Conservation (phyloP, 2,888 invertebrate species). For the Meloe dianella region DNA sequence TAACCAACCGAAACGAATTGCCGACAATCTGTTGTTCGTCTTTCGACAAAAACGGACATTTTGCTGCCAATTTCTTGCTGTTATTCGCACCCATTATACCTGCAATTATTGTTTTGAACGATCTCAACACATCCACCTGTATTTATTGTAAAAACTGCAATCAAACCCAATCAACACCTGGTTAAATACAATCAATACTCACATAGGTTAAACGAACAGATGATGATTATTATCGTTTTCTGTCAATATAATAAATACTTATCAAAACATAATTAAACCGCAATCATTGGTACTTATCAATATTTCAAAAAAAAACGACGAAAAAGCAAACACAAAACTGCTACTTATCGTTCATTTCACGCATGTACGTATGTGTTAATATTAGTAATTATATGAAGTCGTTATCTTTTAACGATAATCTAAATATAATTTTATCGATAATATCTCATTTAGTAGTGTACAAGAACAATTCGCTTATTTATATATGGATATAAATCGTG, state of each 20-base stretch:
- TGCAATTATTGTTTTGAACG: not conserved
- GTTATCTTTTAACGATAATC: conserved; percentile 17
- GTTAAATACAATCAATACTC: conserved; percentile 24
- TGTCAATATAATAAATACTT: conserved; percentile 7
- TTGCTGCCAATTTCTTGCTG: conserved; percentile 70
- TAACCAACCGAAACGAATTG: conserved; percentile 67
- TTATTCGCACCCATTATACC: conserved; percentile 63
- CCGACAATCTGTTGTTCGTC: conserved; percentile 70
- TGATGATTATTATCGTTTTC: conserved; percentile 4
- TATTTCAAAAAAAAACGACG: not conserved
- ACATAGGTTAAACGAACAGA: conserved; percentile 26
- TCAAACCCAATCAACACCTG: conserved; percentile 12
- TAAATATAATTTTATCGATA: conserved; percentile 17
- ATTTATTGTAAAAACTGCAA: not conserved
- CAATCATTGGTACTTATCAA: not conserved
- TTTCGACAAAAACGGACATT: conserved; percentile 68
- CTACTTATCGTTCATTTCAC: not conserved
- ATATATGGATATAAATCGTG: not conserved
- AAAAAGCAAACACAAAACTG: not conserved
- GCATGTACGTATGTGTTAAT: not conserved
- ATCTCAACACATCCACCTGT: not conserved
- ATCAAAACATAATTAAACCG: conserved; percentile 24
- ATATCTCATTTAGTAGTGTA: conserved; percentile 10
- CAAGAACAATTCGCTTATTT: conserved; percentile 5
- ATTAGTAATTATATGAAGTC: not conserved